A percentile compares a stretch with the other conserved stretches of the same genome.
Conservation (phyloP, 1,140 invertebrate species). For the Heliconius eleuchia region DNA sequence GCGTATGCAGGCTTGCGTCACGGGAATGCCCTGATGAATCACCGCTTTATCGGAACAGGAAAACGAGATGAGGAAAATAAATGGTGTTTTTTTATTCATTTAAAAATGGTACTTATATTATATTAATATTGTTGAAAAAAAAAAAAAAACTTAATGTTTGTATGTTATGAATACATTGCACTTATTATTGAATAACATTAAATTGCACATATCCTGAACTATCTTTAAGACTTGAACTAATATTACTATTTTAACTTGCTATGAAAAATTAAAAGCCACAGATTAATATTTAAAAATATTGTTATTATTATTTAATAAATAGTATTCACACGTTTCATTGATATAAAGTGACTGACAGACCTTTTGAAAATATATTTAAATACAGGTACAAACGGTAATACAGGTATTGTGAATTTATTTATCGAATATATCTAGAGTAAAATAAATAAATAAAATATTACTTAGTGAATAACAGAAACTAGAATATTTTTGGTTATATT, state of each 20-base stretch:
- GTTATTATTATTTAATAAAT: neutral
- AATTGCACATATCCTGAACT: no score
- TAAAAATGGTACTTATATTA: neutral
- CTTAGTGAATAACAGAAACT: neutral
- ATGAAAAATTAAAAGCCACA: neutral
- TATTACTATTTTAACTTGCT: neutral
- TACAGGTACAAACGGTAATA: no score
- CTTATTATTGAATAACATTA: no score
- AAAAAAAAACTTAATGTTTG: neutral
- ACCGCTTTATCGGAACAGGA: slow-evolving; percentile 29
- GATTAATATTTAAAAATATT: neutral
- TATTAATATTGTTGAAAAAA: neutral
- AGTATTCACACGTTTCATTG: neutral
- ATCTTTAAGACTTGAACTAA: no score
- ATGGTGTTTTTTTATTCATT: neutral
- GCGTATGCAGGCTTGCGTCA: slow-evolving; percentile 19
- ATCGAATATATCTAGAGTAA: no score
- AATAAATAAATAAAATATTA: neutral
- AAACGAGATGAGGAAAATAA: slow-evolving; percentile 18
- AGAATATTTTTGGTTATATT: slow-evolving; percentile 51
- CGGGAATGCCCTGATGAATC: slow-evolving; percentile 31
- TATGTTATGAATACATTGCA: neutral
- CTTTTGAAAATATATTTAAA: neutral
- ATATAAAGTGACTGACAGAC: neutral
- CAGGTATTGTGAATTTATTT: no score